These are phyloP conservation scores for Holothuria scabra DNA, from an alignment of 53 echinoderm and acorn worm species.

Conservation along the genomic window DNA sequence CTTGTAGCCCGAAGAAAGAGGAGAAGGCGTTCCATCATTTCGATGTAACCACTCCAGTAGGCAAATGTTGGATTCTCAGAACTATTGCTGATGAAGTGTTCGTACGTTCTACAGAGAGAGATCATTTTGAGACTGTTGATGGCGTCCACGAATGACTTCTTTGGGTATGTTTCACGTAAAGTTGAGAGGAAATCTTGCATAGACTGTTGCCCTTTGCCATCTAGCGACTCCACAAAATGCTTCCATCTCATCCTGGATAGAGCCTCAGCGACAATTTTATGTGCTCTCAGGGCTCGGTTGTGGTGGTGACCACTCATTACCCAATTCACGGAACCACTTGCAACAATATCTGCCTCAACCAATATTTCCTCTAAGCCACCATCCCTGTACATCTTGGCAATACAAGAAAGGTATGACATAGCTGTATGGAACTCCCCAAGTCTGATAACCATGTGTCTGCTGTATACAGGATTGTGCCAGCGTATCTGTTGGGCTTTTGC, in stretches of 20 bases:
- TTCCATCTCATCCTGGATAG: slow-evolving; percentile 37
- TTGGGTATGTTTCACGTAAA: not conserved
- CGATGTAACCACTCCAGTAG: slow-evolving; percentile 50
- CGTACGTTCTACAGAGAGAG: not conserved
- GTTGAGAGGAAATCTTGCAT: not conserved
- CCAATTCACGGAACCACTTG: slow-evolving; percentile 48
- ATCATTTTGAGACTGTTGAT: not conserved
- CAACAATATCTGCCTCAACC: slow-evolving; percentile 46
- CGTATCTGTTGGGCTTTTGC: slow-evolving; percentile 69
- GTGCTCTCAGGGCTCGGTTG: slow-evolving; percentile 29
- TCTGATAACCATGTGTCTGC: slow-evolving; percentile 50
- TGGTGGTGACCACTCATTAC: slow-evolving; percentile 58
- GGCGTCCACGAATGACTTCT: not conserved
- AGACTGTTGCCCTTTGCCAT: not conserved
- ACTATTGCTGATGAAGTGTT: not conserved
- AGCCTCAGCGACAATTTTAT: slow-evolving; percentile 52
- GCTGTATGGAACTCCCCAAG: slow-evolving; percentile 69
- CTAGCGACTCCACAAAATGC: slow-evolving; percentile 20
- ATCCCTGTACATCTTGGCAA: slow-evolving; percentile 60
- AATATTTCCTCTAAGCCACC: slow-evolving; percentile 57
- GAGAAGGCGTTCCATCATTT: slow-evolving; percentile 10
- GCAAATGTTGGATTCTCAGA: slow-evolving; percentile 37
- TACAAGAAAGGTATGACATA: slow-evolving; percentile 51
- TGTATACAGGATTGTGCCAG: slow-evolving; percentile 50
- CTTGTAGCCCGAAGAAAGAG: slow-evolving; percentile 11